Base-by-base conservation (phyloP, 2,113 vertebrate genomes). In the Spea bombifrons region DNA sequence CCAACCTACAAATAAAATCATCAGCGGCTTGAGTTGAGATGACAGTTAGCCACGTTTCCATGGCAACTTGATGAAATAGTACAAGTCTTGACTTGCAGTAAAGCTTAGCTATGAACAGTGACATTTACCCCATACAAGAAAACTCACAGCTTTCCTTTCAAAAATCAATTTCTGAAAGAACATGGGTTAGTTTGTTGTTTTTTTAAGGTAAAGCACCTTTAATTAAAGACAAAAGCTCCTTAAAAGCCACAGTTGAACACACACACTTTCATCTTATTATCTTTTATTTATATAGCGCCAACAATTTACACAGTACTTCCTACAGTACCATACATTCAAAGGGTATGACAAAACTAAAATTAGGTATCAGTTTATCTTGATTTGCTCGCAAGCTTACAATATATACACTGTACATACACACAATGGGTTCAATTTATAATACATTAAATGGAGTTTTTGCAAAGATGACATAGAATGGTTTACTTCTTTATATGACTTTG, bases 41-140 rank as follows among this genome's bases (percentile, higher is more conserved):
- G 92, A 92, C 92, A 92, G 91, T 87, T 90, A 86, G 89, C 83
- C 83, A 77, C 0, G 88, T 94, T 92, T 91, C 92, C 93, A 93
- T 93, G 91, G 90, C 90, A 93, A 94, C 92, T 85, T 75, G 77
- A 79, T 84, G 55, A 88, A 90, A 88, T 7, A 85, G 83, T 86
- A 87, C 87, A 91, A 88, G 86, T 87, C 87, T 80, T 88, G 89
- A 92, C 90, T 90, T 76, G 85, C 83, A 90, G 88, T 84, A 88
- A 88, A 91, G 89, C 73, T 64, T 84, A 88, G 83, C 86, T 82
- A 91, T 82, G 89, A 93, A 91, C 84, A 89, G 83, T 91, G 88
- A 91, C 91, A 92, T 91, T 92, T 92, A 91, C 83, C 75, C 85
- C 84, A 89, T 63, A 87, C 82, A 88, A 86, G 83, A 85, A 89